These are phyloP conservation scores for Caenorhabditis briggsae DNA, from an alignment of 1,140 invertebrate species.

Conservation along the genomic window DNA sequence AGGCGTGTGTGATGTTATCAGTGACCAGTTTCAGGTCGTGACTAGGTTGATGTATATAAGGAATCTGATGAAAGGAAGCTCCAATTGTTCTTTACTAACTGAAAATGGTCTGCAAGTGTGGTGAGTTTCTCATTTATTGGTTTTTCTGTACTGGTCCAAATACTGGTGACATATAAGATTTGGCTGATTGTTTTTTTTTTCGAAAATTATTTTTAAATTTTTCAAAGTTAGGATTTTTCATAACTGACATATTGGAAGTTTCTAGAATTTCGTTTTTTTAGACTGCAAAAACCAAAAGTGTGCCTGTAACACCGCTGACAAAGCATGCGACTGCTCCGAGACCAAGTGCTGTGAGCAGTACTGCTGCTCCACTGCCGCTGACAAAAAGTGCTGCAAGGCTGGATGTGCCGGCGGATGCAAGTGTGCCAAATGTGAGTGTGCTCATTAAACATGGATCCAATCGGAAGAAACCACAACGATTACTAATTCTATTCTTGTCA, in stretches of 20 bases:
- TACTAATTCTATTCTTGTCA: no score
- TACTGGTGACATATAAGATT: not conserved
- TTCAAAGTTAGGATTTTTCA: no score
- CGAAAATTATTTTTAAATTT: no score
- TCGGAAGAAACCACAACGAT: no score
- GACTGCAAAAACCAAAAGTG: conserved; percentile 47
- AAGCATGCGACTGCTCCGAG: not conserved
- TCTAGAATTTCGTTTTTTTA: no score
- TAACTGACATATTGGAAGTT: no score
- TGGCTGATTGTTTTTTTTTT: no score
- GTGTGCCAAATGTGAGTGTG: conserved; percentile 13
- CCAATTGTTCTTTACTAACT: not conserved
- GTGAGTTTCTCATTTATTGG: not conserved
- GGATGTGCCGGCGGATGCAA: conserved; percentile 35
- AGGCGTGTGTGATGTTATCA: conserved; percentile 41
- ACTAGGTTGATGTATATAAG: not conserved
- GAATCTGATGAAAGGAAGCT: not conserved
- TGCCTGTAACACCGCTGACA: not conserved
- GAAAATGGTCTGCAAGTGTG: conserved; percentile 49
- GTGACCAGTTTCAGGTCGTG: not conserved
- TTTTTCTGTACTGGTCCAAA: not conserved
- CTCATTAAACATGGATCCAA: not conserved
- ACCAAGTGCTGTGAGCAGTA: conserved; percentile 26
- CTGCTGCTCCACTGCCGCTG: conserved; percentile 14
- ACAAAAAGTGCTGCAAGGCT: conserved; percentile 29